These are phyloP conservation scores for Montipora foliosa DNA, from an alignment of 64 coral and sea anemone genomes.

Conservation along the genomic window DNA sequence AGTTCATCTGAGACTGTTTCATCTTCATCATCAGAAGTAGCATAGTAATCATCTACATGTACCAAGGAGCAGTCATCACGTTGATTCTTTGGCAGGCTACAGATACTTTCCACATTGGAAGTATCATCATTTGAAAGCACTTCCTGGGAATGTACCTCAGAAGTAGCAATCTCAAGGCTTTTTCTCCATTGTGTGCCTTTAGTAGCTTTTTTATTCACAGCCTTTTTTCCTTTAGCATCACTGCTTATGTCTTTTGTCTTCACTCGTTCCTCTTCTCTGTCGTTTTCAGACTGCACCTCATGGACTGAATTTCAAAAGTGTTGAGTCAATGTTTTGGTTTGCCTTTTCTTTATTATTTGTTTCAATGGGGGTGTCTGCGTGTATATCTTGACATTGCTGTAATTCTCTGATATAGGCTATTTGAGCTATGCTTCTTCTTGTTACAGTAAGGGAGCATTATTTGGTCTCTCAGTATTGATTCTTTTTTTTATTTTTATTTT, in stretches of 20 bases:
- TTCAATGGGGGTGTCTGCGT: background rate
- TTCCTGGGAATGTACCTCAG: conserved; percentile 1
- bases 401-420: conserved; percentile 1
- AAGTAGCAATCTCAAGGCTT: background rate
- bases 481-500: background rate
- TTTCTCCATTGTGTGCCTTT: background rate
- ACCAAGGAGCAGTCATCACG: background rate
- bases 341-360: background rate
- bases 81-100: background rate
- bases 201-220: conserved; percentile 1
- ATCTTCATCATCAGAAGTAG: background rate
- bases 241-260: conserved; percentile 1
- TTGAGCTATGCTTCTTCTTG: background rate
- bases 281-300: conserved; percentile 1
- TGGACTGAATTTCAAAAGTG: background rate
- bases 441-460: background rate
- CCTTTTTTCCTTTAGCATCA: background rate
- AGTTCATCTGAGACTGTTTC: background rate
- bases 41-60: conserved; percentile 1
- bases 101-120: background rate
- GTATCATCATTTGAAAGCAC: background rate
- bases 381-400: background rate
- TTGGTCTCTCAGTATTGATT: background rate
- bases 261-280: background rate
- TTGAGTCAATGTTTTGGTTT: background rate